A percentile compares a stretch with the other conserved stretches of the same genome.
phyloP scores from a whole-genome alignment of 2,888 invertebrate genomes.

The Nephrocerus scutellatus region DNA sequence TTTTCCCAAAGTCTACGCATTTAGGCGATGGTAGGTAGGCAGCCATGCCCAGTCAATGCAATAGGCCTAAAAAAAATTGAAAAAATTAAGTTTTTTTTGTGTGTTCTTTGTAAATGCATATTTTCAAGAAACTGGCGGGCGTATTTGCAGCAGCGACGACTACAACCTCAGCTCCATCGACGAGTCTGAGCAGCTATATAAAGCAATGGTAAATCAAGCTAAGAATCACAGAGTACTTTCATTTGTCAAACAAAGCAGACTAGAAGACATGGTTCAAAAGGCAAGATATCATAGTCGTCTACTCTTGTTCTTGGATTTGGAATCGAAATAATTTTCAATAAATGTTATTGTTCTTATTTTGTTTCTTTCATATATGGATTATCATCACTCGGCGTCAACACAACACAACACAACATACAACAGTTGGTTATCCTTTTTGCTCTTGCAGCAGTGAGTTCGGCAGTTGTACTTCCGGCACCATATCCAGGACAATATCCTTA shows the following conservation, averaged over 20 bases:
- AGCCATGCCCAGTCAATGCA: too few relatives aligned
- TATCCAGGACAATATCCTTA: constrained; percentile 26
- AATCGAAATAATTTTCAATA: too few relatives aligned
- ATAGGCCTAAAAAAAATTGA: too few relatives aligned
- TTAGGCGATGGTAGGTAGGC: too few relatives aligned
- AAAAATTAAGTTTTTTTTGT: constrained; percentile 11
- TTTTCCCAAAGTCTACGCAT: too few relatives aligned
- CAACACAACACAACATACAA: too few relatives aligned
- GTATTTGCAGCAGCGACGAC: too few relatives aligned
- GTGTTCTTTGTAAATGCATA: constrained; percentile 35
- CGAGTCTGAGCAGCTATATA: constrained; percentile 35
- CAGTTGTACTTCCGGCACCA: constrained; percentile 38
- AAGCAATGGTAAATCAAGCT: constrained; percentile 34
- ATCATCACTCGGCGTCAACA: too few relatives aligned
- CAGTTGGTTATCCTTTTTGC: constrained; percentile 39
- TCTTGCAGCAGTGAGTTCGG: constrained; percentile 33
- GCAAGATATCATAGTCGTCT: constrained; percentile 22
- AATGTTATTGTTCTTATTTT: constrained; percentile 1
- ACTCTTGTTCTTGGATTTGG: constrained; percentile 2
- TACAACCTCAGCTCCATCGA: too few relatives aligned
- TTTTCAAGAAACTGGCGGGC: constrained; percentile 25
- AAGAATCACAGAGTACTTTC: constrained; percentile 43
- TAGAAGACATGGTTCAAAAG: constrained; percentile 44
- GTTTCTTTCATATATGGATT: too few relatives aligned
- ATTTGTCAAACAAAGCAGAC: constrained; percentile 39